A percentile compares a stretch with the other conserved stretches of the same genome.
Evolutionary conservation across 1,140 invertebrate genomes (phyloP).

Genomic region (Temnothorax longispinosus): DNA sequence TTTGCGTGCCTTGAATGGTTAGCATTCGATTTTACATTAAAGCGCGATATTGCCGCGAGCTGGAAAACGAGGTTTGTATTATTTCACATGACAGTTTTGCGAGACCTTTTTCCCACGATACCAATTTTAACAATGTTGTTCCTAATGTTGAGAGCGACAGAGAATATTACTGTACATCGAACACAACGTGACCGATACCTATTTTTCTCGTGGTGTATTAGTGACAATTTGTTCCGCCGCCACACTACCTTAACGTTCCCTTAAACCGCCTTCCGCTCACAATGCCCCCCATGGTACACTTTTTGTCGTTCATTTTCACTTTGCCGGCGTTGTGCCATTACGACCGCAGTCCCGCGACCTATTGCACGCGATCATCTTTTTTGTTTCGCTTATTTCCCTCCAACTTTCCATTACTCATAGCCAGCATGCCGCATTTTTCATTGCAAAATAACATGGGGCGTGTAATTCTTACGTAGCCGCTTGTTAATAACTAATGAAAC

Average conservation of each 20-base stretch:
- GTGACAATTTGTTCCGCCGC: constrained; percentile 50
- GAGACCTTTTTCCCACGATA: background rate
- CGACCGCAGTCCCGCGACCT: constrained; percentile 24
- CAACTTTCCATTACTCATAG: constrained; percentile 47
- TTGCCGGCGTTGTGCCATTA: constrained; percentile 50
- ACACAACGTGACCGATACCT: constrained; percentile 20
- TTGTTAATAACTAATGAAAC: constrained; percentile 3
- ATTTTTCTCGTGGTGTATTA: constrained; percentile 47
- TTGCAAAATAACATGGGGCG: constrained; percentile 36
- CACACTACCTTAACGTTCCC: constrained; percentile 22
- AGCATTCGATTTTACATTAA: constrained; percentile 30
- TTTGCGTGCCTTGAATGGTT: constrained; percentile 8
- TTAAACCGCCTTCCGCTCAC: constrained; percentile 42
- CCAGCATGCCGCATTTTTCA: constrained; percentile 34
- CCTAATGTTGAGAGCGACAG: background rate
- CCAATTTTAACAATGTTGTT: constrained; percentile 8
- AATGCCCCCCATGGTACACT: constrained; percentile 20
- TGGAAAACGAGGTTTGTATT: constrained; percentile 32
- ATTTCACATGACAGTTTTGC: background rate
- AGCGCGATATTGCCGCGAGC: background rate
- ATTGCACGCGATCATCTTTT: constrained; percentile 57
- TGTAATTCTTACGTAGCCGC: constrained; percentile 8
- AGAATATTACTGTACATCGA: background rate
- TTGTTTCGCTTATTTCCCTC: constrained; percentile 47
- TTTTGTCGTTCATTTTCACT: constrained; percentile 56